These are phyloP conservation scores for Bombus vancouverensis DNA, from an alignment of 1,140 invertebrate species.

Conservation along the genomic window DNA sequence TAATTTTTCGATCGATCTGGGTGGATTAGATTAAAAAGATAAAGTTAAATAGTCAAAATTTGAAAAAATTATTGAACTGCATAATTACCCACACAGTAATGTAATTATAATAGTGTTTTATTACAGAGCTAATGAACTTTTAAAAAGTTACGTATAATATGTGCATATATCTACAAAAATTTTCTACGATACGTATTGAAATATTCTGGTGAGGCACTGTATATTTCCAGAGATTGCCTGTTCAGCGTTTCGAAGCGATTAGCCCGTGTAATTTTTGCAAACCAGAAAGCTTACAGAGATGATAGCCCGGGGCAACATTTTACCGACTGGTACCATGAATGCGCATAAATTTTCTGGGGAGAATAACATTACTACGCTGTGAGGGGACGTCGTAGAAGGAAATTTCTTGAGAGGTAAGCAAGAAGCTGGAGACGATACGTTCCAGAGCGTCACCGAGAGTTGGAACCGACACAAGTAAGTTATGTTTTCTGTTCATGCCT, in stretches of 20 bases:
- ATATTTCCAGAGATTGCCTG: background rate
- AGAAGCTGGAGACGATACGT: background rate
- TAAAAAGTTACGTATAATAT: too few relatives aligned
- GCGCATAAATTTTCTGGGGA: conserved; percentile 1
- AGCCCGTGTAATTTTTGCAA: conserved; percentile 29
- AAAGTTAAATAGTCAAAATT: too few relatives aligned
- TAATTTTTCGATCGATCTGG: too few relatives aligned
- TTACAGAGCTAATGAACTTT: too few relatives aligned
- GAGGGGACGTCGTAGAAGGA: background rate
- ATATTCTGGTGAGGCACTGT: background rate
- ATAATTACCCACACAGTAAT: too few relatives aligned
- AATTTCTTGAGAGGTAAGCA: background rate
- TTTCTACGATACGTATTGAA: background rate
- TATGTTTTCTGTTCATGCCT: background rate
- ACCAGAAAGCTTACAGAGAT: background rate
- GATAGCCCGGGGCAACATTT: background rate
- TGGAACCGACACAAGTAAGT: background rate
- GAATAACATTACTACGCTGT: background rate
- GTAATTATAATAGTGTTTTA: too few relatives aligned
- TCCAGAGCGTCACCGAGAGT: background rate
- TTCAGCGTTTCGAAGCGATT: background rate
- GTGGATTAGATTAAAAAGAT: too few relatives aligned
- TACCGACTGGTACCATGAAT: conserved; percentile 2
- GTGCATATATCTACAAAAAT: background rate
- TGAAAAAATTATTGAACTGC: too few relatives aligned